Evolutionary conservation across 2,888 invertebrate species (phyloP).

Genomic region (Anthophora plumipes): DNA sequence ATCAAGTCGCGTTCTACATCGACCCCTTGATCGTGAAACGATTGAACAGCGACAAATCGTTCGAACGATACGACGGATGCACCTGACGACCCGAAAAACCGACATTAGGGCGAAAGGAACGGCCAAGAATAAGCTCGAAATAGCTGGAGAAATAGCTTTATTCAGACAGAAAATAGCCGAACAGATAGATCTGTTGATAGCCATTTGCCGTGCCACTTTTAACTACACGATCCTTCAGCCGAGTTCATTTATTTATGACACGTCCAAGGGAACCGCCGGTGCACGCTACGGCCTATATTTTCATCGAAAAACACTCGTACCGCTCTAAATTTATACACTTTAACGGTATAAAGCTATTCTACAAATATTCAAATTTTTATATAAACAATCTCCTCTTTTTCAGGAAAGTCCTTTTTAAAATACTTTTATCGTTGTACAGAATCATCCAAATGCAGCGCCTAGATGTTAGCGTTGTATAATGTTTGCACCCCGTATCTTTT

Average conservation of each 20-base stretch:
- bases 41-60: constrained; percentile 41
- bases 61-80: constrained; percentile 30
- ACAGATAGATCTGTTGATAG: constrained; percentile 35
- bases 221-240: constrained; percentile 1
- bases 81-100: constrained; percentile 54
- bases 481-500: too few relatives aligned
- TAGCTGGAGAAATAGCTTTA: constrained; percentile 53
- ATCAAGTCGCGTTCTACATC: constrained; percentile 27
- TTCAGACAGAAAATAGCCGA: constrained; percentile 45
- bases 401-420: too few relatives aligned
- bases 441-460: too few relatives aligned
- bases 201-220: constrained; percentile 45
- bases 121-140: constrained; percentile 45
- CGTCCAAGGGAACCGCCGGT: background rate
- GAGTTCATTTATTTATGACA: constrained; percentile 14
- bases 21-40: constrained; percentile 15
- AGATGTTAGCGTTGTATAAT: too few relatives aligned
- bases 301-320: background rate
- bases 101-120: constrained; percentile 44
- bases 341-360: too few relatives aligned
- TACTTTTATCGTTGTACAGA: too few relatives aligned
- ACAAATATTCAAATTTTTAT: background rate
- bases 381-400: background rate
- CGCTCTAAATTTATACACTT: background rate
- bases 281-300: background rate